Conservation (phyloP, 2,113 vertebrate species). For the Macaca fascicularis region DNA sequence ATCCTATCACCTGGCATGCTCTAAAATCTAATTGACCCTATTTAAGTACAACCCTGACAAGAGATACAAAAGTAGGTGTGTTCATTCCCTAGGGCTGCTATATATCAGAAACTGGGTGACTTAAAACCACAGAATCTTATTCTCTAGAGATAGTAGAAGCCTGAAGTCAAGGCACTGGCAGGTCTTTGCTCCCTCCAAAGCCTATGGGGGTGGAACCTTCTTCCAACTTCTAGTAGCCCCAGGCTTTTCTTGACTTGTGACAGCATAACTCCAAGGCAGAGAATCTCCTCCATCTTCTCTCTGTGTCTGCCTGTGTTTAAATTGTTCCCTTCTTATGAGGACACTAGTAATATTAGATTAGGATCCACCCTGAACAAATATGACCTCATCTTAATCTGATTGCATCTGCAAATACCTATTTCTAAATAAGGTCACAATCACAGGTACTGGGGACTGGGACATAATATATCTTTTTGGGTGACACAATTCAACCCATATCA, state of each 20-base stretch:
- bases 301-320: not conserved
- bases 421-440: conserved; percentile 17
- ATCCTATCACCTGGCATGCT: not conserved
- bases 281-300: not conserved
- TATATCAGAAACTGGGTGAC: not conserved
- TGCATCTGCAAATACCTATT: not conserved
- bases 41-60: not conserved
- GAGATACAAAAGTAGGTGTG: not conserved
- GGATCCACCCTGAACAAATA: not conserved
- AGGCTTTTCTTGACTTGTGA: not conserved
- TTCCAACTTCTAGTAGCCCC: not conserved
- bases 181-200: not conserved
- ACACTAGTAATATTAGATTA: not conserved
- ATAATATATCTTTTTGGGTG: not conserved
- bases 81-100: not conserved
- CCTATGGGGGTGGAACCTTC: not conserved
- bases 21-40: conserved; percentile 41
- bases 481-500: not conserved
- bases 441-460: not conserved
- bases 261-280: not conserved
- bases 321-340: not conserved
- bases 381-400: not conserved
- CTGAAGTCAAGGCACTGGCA: not conserved
- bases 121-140: not conserved
- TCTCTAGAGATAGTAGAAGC: not conserved